These are phyloP conservation scores for Mythimna impura DNA, from an alignment of 2,888 invertebrate genomes.

Conservation along the genomic window DNA sequence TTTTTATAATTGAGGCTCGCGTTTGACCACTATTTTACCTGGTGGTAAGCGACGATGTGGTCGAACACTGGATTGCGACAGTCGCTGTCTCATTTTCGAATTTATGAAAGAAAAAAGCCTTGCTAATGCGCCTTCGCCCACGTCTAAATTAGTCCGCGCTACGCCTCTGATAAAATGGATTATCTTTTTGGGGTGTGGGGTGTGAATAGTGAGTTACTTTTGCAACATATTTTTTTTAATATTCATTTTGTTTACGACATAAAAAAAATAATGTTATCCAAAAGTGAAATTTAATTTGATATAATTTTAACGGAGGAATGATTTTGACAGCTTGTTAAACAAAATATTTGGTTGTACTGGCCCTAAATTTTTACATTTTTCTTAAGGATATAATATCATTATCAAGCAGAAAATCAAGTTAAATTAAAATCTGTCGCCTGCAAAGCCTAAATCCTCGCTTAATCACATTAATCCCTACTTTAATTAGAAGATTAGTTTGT, in stretches of 20 bases:
- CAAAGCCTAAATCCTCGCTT: conserved; percentile 17
- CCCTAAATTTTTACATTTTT: neutral
- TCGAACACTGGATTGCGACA: too few relatives aligned
- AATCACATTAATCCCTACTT: conserved; percentile 59
- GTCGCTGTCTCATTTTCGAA: too few relatives aligned
- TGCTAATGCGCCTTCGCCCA: too few relatives aligned
- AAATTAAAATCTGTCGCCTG: conserved; percentile 15
- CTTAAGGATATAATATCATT: neutral
- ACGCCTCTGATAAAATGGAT: conserved; percentile 15
- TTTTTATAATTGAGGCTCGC: too few relatives aligned
- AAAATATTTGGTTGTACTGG: neutral
- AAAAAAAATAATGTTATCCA: neutral
- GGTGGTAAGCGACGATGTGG: too few relatives aligned
- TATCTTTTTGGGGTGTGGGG: conserved; percentile 10
- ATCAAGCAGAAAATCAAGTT: neutral
- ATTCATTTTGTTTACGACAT: too few relatives aligned
- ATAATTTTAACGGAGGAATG: neutral
- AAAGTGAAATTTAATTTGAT: neutral
- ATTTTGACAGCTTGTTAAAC: neutral
- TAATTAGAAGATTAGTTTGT: conserved; percentile 65
- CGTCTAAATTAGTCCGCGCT: too few relatives aligned
- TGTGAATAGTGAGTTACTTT: neutral
- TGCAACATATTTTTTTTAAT: neutral
- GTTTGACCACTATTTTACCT: too few relatives aligned
- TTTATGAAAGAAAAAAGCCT: too few relatives aligned